Evolutionary conservation across 2,797 vertebrate genomes (phyloP), one percentile per base, ranked within the genome.

Genomic region (Alauda arvensis): DNA sequence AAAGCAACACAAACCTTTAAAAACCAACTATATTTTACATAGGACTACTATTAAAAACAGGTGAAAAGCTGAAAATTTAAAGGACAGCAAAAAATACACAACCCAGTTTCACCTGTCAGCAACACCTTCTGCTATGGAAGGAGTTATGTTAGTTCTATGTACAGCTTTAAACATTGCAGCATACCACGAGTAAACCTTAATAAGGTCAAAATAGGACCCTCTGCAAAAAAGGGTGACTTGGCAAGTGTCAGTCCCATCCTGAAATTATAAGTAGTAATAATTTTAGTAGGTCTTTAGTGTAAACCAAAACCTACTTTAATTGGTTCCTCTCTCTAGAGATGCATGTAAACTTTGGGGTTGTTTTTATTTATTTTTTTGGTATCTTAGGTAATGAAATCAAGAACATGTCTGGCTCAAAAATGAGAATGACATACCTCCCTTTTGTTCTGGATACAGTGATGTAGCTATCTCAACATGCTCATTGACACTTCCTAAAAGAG

Each of bases 191-290:
- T 91, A 95, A 97, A 97, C 96, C 95, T 97, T 97, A 97, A 96
- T 96, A 96, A 97, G 96, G 96, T 97, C 94, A 96, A 96, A 96
- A 95, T 94, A 95, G 81, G 90, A 93, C 95, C 96, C 95, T 97
- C 94, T 96, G 77, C 83, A 96, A 93, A 95, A 96, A 97, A 95
- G 96, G 94, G 92, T 89, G 93, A 94, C 92, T 94, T 95, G 49
- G 84, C 95, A 96, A 97, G 93, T 89, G 83, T 94, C 94, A 96
- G 94, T 94, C 94, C 78, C 90, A 86, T 87, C 85, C 88, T 83
- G 87, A 93, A 92, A 88, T 92, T 88, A 72, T 48, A 82, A 85
- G 65, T 68, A 95, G 79, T 59, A 93, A 85, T 63, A 89, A 91
- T 60, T 93, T 87, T 82, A 91, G 68, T 55, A 83, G 78, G 87